Conservation (phyloP, 2,797 vertebrate genomes). For the Pteronotus mesoamericanus region DNA sequence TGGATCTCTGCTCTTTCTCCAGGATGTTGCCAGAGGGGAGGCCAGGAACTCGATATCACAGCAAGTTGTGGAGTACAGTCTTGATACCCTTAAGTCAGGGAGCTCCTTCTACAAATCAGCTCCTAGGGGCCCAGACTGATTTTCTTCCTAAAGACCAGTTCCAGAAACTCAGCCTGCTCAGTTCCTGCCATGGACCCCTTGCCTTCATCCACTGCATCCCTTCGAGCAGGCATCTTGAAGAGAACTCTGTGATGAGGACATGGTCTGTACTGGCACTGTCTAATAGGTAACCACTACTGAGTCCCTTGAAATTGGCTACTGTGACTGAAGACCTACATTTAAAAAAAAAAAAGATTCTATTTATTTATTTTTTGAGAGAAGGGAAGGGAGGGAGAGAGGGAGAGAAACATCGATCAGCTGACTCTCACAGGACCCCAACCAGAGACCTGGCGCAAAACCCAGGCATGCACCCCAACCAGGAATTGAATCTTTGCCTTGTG, state of each 20-base stretch:
- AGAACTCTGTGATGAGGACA: background rate
- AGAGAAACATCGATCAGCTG: too few species aligned
- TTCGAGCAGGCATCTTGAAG: background rate
- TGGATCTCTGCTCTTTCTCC: background rate
- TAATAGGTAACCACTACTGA: background rate
- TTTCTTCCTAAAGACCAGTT: background rate
- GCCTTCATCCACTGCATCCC: background rate
- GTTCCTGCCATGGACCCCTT: background rate
- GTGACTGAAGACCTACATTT: background rate
- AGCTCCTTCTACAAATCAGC: background rate
- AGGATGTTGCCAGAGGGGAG: background rate
- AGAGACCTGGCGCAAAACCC: too few species aligned
- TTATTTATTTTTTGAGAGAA: too few species aligned
- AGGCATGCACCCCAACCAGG: too few species aligned
- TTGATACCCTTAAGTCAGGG: background rate
- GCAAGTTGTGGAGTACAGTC: background rate
- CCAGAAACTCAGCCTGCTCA: background rate
- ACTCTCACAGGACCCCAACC: too few species aligned
- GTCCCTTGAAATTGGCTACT: background rate
- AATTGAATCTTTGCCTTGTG: too few species aligned
- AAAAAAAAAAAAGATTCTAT: too few species aligned
- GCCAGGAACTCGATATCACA: background rate
- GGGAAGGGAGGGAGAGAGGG: too few species aligned
- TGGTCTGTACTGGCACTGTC: fast-evolving
- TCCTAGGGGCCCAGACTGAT: background rate